Conservation (phyloP, 2,888 invertebrate genomes). For the Troilus luridus region DNA sequence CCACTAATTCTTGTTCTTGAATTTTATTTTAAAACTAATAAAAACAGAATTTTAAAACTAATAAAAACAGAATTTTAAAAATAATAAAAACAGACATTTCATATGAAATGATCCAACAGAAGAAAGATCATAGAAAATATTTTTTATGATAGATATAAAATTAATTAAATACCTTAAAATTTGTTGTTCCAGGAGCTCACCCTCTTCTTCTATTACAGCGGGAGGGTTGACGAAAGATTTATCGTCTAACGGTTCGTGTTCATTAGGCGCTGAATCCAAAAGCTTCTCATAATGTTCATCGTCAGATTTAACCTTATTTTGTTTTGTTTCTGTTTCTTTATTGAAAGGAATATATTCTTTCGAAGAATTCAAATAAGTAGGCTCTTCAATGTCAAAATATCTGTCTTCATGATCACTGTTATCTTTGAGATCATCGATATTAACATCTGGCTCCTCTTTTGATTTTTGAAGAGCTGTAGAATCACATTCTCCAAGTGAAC, state of each 20-base stretch:
- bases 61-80: too few relatives aligned
- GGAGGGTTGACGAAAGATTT: background rate
- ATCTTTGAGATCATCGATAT: background rate
- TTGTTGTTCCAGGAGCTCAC: background rate
- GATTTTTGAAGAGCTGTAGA: background rate
- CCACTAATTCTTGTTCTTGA: too few relatives aligned
- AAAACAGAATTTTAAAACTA: too few relatives aligned
- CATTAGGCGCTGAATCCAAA: background rate
- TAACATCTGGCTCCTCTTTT: background rate
- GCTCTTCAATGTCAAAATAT: constrained; percentile 51
- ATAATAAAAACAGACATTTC: too few relatives aligned
- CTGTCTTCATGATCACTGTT: constrained; percentile 47
- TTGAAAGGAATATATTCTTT: background rate
- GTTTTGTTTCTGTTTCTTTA: background rate
- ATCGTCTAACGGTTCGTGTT: constrained; percentile 39
- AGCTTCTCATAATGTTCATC: constrained; percentile 32
- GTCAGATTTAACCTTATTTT: background rate
- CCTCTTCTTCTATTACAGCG: background rate
- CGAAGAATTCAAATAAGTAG: constrained; percentile 35
- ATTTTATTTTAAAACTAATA: too few relatives aligned
- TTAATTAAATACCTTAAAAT: constrained; percentile 41
- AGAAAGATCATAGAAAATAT: too few relatives aligned
- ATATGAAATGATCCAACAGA: too few relatives aligned
- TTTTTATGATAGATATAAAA: background rate
- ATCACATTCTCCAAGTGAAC: background rate